Base-by-base conservation (phyloP, 1,140 invertebrate species). In the Bombus haemorrhoidalis region DNA sequence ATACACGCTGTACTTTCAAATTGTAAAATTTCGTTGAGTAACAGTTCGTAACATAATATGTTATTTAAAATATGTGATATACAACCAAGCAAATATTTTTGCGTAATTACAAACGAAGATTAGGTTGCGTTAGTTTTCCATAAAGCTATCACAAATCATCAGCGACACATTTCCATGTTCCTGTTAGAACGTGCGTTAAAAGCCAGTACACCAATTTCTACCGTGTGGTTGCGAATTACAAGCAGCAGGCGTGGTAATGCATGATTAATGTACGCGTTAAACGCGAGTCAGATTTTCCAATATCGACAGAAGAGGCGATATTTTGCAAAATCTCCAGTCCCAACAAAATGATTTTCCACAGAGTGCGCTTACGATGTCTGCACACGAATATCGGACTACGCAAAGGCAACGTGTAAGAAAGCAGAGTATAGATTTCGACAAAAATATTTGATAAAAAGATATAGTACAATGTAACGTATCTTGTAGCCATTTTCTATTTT, bases 221-320 rank as follows among this genome's bases (percentile, higher is more conserved):
- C 5, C 4, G 25, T 13, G 25, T 4, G 25, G 37, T n/a, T n/a
- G n/a, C 10, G 25, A 71, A 39, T 39, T 71, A 39, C 37, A 28
- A 71, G 25, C 25, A 22, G 37, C 22, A 10, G 28, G 22, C 22
- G 32, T 39, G 18, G 13, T n/a, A 39, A 25, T 41, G 22, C 66
- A 18, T 22, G 3, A 37, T 43, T 71, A 71, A 71, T 28, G 22
- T 32, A 25, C 34, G 25, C 15, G 34, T 71, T 43, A 53, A 80
- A 80, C 68, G n/a, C n/a, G 39, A 81, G 68, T 47, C 47, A 37
- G 22, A 39, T 72, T 81, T 81, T 81, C 68, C 47, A 22, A 71
- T 71, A 37, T n/a, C 25, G 34, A 22, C 57, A 2, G 15, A 47
- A 1, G 32, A 6, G 68, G 41, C 8, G 68, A 39, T 39, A n/a